Percentiles rank a stretch among this genome's conserved stretches.
These are phyloP conservation scores for Cyanistes caeruleus DNA, from an alignment of 2,113 vertebrate species.

Conservation along the genomic window DNA sequence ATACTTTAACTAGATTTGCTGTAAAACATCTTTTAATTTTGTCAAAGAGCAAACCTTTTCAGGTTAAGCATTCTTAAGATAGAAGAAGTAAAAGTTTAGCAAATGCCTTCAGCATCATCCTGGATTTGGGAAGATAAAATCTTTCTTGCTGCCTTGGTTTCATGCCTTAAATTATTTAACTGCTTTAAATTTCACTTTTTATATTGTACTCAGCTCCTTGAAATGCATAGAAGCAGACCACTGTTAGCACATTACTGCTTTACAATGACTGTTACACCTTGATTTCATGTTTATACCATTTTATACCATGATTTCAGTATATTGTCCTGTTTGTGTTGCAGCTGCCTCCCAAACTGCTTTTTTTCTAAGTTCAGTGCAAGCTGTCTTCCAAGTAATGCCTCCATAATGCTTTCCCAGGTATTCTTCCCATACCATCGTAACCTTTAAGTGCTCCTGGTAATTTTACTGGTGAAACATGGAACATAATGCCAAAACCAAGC, in stretches of 20 bases:
- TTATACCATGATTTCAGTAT: background rate
- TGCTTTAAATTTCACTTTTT: background rate
- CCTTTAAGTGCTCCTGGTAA: background rate
- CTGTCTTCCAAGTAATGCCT: background rate
- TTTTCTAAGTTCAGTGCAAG: background rate
- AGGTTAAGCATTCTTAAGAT: background rate
- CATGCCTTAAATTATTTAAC: background rate
- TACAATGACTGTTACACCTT: background rate
- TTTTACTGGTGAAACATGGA: background rate
- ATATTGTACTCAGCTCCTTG: background rate
- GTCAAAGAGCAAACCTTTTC: background rate
- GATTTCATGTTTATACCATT: too few species aligned
- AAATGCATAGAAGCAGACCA: background rate
- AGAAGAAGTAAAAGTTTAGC: background rate
- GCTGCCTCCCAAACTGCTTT: background rate
- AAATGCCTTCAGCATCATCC: background rate
- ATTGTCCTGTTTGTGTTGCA: background rate
- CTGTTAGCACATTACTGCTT: background rate
- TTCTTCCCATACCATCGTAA: background rate
- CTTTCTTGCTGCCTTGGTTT: background rate
- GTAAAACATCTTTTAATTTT: background rate
- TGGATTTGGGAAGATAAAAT: background rate
- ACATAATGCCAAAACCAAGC: background rate
- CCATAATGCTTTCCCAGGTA: background rate
- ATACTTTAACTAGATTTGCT: background rate